A percentile compares a stretch with the other conserved stretches of the same genome.
These are phyloP conservation scores for Anoura caudifer DNA, from an alignment of 2,113 vertebrate genomes.

Conservation along the genomic window DNA sequence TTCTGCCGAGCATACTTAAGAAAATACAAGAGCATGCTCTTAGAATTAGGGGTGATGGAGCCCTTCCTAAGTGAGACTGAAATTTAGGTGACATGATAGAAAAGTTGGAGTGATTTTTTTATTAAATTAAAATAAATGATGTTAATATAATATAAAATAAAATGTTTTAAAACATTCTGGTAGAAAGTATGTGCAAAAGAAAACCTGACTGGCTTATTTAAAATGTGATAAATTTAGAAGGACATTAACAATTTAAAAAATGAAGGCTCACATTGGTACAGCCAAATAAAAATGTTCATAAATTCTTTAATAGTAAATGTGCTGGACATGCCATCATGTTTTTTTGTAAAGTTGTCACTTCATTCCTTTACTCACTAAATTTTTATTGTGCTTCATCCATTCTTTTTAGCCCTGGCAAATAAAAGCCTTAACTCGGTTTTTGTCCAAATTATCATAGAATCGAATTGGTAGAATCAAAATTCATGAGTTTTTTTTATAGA, in stretches of 20 bases:
- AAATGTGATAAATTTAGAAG: background rate
- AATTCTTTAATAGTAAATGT: background rate
- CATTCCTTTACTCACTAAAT: background rate
- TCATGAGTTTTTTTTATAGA: background rate
- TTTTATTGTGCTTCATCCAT: background rate
- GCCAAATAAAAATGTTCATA: background rate
- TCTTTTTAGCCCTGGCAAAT: background rate
- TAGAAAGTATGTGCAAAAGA: background rate
- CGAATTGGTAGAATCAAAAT: background rate
- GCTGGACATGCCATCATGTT: background rate
- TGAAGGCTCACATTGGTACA: background rate
- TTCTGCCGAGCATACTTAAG: background rate
- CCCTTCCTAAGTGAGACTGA: background rate
- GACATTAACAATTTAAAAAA: background rate
- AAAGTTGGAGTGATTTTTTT: background rate
- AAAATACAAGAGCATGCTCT: background rate
- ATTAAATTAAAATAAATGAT: background rate
- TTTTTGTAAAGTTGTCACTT: slow-evolving; percentile 4
- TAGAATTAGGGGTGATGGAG: background rate
- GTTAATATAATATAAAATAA: background rate
- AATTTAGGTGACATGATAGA: background rate
- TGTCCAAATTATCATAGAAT: background rate
- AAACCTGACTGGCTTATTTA: background rate
- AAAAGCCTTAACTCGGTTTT: background rate
- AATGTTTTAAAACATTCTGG: background rate